A percentile compares a stretch with the other conserved stretches of the same genome.
Conservation (phyloP, 1,140 invertebrate genomes). For the Drosophila aff. region DNA sequence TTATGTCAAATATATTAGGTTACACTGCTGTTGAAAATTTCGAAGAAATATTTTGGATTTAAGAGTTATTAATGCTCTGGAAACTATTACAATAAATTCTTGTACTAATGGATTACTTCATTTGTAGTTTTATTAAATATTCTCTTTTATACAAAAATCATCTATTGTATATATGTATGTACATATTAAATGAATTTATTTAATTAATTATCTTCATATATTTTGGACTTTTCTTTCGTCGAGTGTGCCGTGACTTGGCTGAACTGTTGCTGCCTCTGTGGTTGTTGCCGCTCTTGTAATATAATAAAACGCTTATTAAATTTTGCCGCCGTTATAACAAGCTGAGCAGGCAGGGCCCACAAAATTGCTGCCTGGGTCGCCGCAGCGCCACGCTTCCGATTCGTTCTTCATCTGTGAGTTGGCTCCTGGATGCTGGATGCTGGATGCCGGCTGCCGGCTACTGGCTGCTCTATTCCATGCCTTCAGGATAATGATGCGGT, state of each 20-base stretch:
- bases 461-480: constrained; percentile 61
- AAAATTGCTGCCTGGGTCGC: constrained; percentile 68
- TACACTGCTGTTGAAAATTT: not conserved
- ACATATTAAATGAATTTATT: not conserved
- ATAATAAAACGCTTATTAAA: constrained; percentile 77
- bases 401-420: constrained; percentile 26
- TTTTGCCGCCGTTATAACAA: constrained; percentile 66
- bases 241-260: constrained; percentile 18
- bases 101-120: not conserved
- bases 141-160: not conserved
- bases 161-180: not conserved
- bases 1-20: not conserved
- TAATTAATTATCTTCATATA: not conserved
- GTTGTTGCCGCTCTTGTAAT: constrained; percentile 57
- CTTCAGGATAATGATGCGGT: constrained; percentile 73
- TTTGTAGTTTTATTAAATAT: not conserved
- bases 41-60: not conserved
- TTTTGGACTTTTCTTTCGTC: not conserved
- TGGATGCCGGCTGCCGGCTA: constrained; percentile 18
- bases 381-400: constrained; percentile 62
- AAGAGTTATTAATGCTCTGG: too few species aligned
- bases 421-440: constrained; percentile 7
- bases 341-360: constrained; percentile 56
- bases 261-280: constrained; percentile 20
- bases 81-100: not conserved